Conservation (phyloP, 2,113 vertebrate genomes). For the Xyliphius kryptos region DNA sequence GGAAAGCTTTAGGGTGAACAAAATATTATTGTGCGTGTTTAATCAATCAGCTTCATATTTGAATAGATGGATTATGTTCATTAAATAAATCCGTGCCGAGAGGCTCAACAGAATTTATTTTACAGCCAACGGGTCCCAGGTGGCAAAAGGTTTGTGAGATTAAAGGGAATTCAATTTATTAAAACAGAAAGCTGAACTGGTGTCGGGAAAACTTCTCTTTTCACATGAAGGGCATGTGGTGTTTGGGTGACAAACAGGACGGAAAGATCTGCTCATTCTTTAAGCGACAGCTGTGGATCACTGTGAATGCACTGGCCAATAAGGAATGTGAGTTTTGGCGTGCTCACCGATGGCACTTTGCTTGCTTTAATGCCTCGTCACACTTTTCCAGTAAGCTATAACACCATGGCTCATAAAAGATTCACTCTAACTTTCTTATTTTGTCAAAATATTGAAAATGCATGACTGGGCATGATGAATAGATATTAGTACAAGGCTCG, state of each 20-base stretch:
- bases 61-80: too few relatives aligned
- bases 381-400: conserved; percentile 17
- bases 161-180: too few relatives aligned
- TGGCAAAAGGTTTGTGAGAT: background rate
- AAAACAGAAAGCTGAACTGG: too few relatives aligned
- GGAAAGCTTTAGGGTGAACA: too few relatives aligned
- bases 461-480: background rate
- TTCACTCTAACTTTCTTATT: background rate
- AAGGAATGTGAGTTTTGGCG: conserved; percentile 4
- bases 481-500: too few relatives aligned
- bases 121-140: too few relatives aligned
- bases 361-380: background rate
- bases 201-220: too few relatives aligned
- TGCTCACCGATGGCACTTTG: background rate
- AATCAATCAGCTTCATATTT: too few relatives aligned
- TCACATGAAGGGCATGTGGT: background rate
- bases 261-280: conserved; percentile 26
- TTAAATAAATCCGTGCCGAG: too few relatives aligned
- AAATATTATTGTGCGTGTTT: too few relatives aligned
- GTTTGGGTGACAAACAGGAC: conserved; percentile 12
- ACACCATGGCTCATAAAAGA: conserved; percentile 8
- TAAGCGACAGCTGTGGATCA: conserved; percentile 17
- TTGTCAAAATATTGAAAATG: background rate
- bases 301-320: background rate
- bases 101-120: too few relatives aligned